These are phyloP conservation scores for Lates calcarifer DNA, from an alignment of 2,113 vertebrate species.

Conservation along the genomic window DNA sequence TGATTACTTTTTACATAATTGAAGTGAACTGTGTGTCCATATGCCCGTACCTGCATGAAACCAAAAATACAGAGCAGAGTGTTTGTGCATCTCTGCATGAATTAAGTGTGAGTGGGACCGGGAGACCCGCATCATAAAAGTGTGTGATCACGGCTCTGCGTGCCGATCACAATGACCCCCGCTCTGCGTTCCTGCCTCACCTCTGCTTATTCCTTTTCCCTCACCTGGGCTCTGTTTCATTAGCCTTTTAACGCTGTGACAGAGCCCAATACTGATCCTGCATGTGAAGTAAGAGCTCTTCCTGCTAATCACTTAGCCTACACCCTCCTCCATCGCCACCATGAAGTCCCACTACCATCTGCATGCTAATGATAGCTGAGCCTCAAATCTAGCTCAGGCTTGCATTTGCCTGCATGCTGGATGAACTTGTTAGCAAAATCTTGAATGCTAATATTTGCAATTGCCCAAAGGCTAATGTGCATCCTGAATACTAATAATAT, in stretches of 20 bases:
- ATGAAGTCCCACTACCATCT: slow-evolving; percentile 36
- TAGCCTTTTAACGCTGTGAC: slow-evolving; percentile 54
- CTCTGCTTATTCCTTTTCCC: slow-evolving; percentile 19
- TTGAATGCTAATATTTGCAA: slow-evolving; percentile 68
- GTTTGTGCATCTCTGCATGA: slow-evolving; percentile 7
- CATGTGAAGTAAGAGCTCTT: slow-evolving; percentile 65
- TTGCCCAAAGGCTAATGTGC: slow-evolving; percentile 48
- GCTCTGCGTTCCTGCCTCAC: background rate
- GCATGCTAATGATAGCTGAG: slow-evolving; percentile 73
- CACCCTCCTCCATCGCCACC: slow-evolving; percentile 41
- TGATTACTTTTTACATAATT: slow-evolving; percentile 61
- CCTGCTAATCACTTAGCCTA: slow-evolving; percentile 69
- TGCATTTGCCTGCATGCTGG: slow-evolving; percentile 57
- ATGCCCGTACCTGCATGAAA: slow-evolving; percentile 26
- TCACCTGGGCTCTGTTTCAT: slow-evolving; percentile 63
- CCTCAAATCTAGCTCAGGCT: slow-evolving; percentile 32
- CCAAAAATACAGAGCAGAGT: slow-evolving; percentile 21
- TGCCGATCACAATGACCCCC: slow-evolving; percentile 23
- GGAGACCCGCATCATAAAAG: slow-evolving; percentile 7
- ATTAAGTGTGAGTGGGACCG: slow-evolving; percentile 13
- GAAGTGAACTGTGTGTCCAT: slow-evolving; percentile 38
- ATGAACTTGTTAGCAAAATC: slow-evolving; percentile 69
- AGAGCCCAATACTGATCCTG: slow-evolving; percentile 58
- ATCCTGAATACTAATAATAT: slow-evolving; percentile 61
- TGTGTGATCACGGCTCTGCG: slow-evolving; percentile 28